phyloP scores from a whole-genome alignment of 2,888 invertebrate genomes.

The Machimus atricapillus region DNA sequence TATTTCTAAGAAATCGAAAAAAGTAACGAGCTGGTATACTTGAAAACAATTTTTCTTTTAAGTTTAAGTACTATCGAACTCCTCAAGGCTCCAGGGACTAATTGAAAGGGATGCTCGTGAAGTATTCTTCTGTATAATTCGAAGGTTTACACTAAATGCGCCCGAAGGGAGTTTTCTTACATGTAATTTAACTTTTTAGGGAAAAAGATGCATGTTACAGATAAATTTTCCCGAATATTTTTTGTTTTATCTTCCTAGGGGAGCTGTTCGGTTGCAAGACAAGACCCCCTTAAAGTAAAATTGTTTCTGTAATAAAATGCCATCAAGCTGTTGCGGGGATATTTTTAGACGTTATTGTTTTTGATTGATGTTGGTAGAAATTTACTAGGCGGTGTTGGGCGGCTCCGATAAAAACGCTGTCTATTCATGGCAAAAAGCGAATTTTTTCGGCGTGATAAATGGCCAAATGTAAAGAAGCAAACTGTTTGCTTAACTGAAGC shows the following conservation, averaged over 20 bases:
- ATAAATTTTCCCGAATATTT: neutral
- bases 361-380: neutral
- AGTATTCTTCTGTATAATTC: neutral
- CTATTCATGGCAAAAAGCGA: neutral
- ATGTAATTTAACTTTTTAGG: neutral
- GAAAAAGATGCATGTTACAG: neutral
- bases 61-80: neutral
- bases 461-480: neutral
- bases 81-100: neutral
- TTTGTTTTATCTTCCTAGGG: neutral
- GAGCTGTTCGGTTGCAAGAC: neutral
- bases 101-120: neutral
- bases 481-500: neutral
- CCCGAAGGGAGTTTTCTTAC: neutral
- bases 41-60: neutral
- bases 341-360: neutral
- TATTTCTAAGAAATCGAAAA: neutral
- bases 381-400: neutral
- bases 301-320: neutral
- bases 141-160: neutral
- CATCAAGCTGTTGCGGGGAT: neutral
- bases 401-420: neutral
- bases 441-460: neutral
- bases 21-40: neutral
- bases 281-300: neutral